These are phyloP conservation scores for Brienomyrus brachyistius DNA, from an alignment of 2,113 vertebrate species.

Conservation along the genomic window DNA sequence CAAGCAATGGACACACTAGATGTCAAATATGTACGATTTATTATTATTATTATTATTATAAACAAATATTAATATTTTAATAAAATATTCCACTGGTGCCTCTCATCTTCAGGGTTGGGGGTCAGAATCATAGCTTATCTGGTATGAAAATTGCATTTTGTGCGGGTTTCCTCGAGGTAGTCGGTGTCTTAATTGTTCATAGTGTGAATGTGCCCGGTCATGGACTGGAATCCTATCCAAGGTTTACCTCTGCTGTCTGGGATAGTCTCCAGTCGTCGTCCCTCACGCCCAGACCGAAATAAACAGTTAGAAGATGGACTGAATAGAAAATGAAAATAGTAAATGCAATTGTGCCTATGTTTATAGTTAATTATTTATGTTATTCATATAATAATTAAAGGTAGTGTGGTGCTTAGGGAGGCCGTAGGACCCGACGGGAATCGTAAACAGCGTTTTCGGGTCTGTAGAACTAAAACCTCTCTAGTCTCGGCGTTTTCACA, in stretches of 20 bases:
- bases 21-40: not conserved
- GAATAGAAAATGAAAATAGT: not conserved
- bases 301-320: not conserved
- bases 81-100: not conserved
- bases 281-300: not conserved
- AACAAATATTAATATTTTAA: not conserved
- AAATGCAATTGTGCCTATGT: not conserved
- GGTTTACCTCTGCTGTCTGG: not conserved
- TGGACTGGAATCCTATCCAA: not conserved
- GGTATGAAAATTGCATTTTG: not conserved
- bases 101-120: not conserved
- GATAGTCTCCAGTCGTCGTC: not conserved
- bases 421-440: constrained; percentile 29
- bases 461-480: constrained; percentile 2
- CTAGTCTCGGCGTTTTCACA: constrained; percentile 1
- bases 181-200: not conserved
- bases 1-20: not conserved
- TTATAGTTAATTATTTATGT: not conserved
- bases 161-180: not conserved
- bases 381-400: not conserved
- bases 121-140: not conserved
- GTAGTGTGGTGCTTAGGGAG: not conserved
- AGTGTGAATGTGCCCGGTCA: not conserved
- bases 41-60: not conserved
- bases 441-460: not conserved